Percentiles rank a stretch among this genome's conserved stretches.
phyloP scores from a whole-genome alignment of 2,888 invertebrate genomes.

The Volucella zonaria region DNA sequence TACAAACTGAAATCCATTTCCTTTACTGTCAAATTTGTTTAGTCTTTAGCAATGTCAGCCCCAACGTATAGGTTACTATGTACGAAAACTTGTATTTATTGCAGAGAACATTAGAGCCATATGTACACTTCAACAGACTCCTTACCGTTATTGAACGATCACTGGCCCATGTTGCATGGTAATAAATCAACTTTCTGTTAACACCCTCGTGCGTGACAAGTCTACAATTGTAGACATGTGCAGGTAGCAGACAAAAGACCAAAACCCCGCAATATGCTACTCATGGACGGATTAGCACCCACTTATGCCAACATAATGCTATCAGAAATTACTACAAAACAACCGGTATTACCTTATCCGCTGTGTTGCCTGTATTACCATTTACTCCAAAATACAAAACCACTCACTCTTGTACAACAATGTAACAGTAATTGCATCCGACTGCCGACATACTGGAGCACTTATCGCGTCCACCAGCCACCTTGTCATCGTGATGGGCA shows the following conservation, averaged over 20 bases:
- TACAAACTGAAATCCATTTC: too few species aligned
- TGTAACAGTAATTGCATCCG: conserved; percentile 59
- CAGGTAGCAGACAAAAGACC: background rate
- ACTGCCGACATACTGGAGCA: conserved; percentile 28
- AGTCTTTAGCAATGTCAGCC: too few species aligned
- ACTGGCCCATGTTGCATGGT: too few species aligned
- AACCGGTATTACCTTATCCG: conserved; percentile 8
- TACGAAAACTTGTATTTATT: too few species aligned
- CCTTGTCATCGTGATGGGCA: conserved; percentile 57
- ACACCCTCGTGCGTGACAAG: background rate
- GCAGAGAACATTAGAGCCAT: too few species aligned
- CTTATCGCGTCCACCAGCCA: conserved; percentile 27
- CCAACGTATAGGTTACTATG: too few species aligned
- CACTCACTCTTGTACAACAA: conserved; percentile 38
- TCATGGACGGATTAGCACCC: conserved; percentile 9
- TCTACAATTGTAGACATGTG: background rate
- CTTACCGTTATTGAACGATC: too few species aligned
- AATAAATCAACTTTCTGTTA: too few species aligned
- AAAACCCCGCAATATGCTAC: background rate
- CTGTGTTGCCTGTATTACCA: background rate
- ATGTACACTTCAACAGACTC: too few species aligned
- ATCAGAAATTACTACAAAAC: conserved; percentile 13
- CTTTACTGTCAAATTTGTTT: too few species aligned
- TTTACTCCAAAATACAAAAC: background rate
- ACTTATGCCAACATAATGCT: background rate